These are phyloP conservation scores for Maccullochella peelii DNA, from an alignment of 2,113 vertebrate species.

Conservation along the genomic window DNA sequence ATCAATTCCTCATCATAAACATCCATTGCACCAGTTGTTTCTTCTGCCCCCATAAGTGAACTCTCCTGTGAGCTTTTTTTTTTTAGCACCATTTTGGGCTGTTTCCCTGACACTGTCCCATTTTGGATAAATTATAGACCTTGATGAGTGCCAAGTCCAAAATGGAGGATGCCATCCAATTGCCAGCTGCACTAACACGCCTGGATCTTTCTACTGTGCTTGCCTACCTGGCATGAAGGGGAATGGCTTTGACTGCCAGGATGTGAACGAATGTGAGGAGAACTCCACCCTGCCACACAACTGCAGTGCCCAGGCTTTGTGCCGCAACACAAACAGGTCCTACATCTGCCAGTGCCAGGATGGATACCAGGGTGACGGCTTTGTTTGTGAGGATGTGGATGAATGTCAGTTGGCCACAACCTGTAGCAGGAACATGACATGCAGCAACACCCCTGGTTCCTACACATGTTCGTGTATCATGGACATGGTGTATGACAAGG, in stretches of 20 bases:
- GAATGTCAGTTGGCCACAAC: slow-evolving; percentile 77
- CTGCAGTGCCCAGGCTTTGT: slow-evolving; percentile 81
- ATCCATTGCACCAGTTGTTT: not conserved
- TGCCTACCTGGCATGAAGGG: slow-evolving; percentile 83
- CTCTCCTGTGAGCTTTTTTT: slow-evolving; percentile 68
- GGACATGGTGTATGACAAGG: slow-evolving; percentile 68
- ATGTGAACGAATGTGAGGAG: slow-evolving; percentile 84
- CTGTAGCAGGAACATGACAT: slow-evolving; percentile 82
- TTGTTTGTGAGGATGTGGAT: slow-evolving; percentile 82
- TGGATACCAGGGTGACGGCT: slow-evolving; percentile 84
- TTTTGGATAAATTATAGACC: slow-evolving; percentile 91
- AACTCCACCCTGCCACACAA: slow-evolving; percentile 72
- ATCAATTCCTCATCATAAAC: not conserved
- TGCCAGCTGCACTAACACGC: slow-evolving; percentile 84
- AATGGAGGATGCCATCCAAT: slow-evolving; percentile 85
- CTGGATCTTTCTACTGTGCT: slow-evolving; percentile 82
- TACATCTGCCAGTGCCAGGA: slow-evolving; percentile 81
- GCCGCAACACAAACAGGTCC: slow-evolving; percentile 83
- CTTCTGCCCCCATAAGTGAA: slow-evolving; percentile 41
- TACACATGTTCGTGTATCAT: slow-evolving; percentile 81
- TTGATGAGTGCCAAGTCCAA: slow-evolving; percentile 88
- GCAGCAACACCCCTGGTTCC: slow-evolving; percentile 83
- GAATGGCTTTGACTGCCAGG: slow-evolving; percentile 83
- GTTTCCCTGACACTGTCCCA: slow-evolving; percentile 85
- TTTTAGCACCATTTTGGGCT: slow-evolving; percentile 69